phyloP scores from a whole-genome alignment of 1,140 invertebrate genomes.

The Drosophila parabipectinata region DNA sequence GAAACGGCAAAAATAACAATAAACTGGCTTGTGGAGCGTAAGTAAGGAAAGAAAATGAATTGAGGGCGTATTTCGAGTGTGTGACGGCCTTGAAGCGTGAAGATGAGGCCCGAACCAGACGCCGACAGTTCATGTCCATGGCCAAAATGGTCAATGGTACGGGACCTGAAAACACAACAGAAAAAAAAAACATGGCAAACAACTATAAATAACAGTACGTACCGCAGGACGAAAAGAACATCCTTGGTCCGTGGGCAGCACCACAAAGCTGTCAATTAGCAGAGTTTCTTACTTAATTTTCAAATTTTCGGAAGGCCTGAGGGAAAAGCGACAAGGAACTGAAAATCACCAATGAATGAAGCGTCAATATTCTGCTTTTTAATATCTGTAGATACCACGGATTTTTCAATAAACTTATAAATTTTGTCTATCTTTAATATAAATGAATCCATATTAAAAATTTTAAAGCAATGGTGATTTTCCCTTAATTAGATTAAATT shows the following conservation, averaged over 20 bases:
- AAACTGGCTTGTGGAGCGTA: conserved; percentile 60
- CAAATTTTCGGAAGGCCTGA: neutral
- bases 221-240: conserved; percentile 10
- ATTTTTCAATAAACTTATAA: too few species aligned
- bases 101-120: conserved; percentile 22
- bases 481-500: too few species aligned
- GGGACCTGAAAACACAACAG: neutral
- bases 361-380: neutral
- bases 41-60: conserved; percentile 50
- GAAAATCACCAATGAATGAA: neutral
- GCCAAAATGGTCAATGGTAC: conserved; percentile 38
- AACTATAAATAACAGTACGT: conserved; percentile 41
- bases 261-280: conserved; percentile 51
- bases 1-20: conserved; percentile 67
- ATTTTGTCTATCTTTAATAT: too few species aligned
- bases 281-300: conserved; percentile 35
- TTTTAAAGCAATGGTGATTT: too few species aligned
- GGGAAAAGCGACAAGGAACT: neutral
- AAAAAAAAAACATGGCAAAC: neutral
- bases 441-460: too few species aligned
- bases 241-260: conserved; percentile 1
- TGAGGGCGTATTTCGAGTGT: conserved; percentile 35
- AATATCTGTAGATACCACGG: too few species aligned
- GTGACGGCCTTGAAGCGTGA: conserved; percentile 66
- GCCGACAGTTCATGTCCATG: conserved; percentile 45